Evolutionary conservation across 2,113 vertebrate species (phyloP), one percentile per base, ranked within the genome.

Genomic region (Anguilla rostrata): DNA sequence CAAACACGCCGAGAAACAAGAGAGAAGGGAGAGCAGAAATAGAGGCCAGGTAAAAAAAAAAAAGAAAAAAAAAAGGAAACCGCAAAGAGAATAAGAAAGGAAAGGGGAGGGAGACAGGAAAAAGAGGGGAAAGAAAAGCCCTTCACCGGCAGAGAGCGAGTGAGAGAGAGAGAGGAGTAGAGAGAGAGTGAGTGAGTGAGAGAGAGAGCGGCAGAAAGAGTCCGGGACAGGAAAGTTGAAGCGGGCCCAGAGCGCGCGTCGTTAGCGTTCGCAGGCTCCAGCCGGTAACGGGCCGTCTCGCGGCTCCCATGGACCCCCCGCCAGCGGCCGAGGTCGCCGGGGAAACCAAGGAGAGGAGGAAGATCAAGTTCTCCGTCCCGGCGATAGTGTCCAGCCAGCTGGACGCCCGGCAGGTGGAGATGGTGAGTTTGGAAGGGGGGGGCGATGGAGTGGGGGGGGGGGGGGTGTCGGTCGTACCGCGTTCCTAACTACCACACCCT

Each of bases 321-420:
- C 88, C 91, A 89, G 92, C 93, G 2, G 49, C 90, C 0, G 92
- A 94, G 71, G 89, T 93, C 43, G 92, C 91, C 11, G 95, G 90
- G 90, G 96, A 97, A 89, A 88, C 92, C 92, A 99, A 97, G 92
- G 97, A 98, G 90, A 96, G 96, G 90, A 98, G 96, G 95, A 99
- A 98, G 94, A 99, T 99, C 93, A 97, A 98, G 81, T 99, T 99
- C 88, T 97, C 97, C 0, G 95, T 97, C 88, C 97, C 96, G 0
- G 88, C 96, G 0, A 91, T 93, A 0, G 95, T 94, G 26, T 96
- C 97, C 60, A 96, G 97, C 91, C 97, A 98, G 90, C 96, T 99
- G 94, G 98, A 98, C 93, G 97, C 97, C 40, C 95, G 97, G 85
- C 97, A 98, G 90, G 97, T 99, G 84, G 98, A 99, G 94, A 98